Percentiles rank a stretch among this genome's conserved stretches.
phyloP scores from a whole-genome alignment of 64 coral and sea anemone species.

The Montipora cactus region DNA sequence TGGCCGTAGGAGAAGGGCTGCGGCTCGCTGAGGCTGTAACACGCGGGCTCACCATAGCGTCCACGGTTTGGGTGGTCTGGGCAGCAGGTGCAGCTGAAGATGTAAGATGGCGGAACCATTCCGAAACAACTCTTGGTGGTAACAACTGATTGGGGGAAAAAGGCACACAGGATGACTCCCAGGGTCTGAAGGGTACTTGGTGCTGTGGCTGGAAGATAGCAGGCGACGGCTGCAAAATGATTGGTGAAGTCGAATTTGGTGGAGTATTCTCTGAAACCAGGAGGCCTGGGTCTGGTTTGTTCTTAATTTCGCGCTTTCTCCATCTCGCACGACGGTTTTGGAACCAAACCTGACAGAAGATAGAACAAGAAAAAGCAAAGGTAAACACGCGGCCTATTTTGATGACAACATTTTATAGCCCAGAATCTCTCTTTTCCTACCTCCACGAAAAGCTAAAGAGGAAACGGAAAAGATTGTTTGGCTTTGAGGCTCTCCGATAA shows the following conservation, averaged over 20 bases:
- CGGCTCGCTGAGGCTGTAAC: neutral
- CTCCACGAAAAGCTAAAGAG: too few species aligned
- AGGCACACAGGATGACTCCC: constrained; percentile 2
- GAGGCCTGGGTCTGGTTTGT: constrained; percentile 62
- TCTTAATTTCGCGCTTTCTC: constrained; percentile 64
- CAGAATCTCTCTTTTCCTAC: too few species aligned
- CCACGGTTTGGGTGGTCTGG: neutral
- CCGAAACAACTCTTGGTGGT: neutral
- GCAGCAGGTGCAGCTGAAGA: neutral
- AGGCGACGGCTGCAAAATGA: neutral
- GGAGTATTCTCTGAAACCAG: neutral
- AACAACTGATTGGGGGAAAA: neutral
- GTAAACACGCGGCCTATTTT: too few species aligned
- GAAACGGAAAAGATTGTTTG: too few species aligned
- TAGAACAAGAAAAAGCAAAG: too few species aligned
- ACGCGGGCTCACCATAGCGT: neutral
- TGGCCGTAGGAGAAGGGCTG: neutral
- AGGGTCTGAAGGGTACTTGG: neutral
- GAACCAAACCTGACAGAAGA: constrained; percentile 73
- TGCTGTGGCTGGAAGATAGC: neutral
- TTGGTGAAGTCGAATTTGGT: neutral
- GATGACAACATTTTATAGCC: too few species aligned
- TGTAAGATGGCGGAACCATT: neutral
- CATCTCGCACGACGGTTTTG: constrained; percentile 77
- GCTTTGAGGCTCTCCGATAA: too few species aligned